These are phyloP conservation scores for Porites australiensis DNA, from an alignment of 64 coral and sea anemone genomes.

Conservation along the genomic window DNA sequence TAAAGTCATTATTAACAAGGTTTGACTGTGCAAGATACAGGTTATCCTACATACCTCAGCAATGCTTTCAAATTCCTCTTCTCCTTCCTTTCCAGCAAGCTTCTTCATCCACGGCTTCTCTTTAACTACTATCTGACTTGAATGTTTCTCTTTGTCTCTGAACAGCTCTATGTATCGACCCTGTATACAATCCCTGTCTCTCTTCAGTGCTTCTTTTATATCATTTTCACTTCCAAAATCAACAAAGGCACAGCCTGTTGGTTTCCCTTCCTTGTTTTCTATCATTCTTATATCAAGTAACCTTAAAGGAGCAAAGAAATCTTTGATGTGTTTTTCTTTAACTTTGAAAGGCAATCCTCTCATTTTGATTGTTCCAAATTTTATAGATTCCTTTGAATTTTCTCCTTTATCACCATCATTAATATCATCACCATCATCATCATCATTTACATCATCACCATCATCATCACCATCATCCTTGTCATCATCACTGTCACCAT, in stretches of 20 bases:
- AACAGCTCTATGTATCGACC: conserved; percentile 96
- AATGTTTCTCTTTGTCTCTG: conserved; percentile 58
- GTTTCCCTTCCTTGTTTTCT: conserved; percentile 63
- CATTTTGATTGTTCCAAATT: conserved; percentile 89
- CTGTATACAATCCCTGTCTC: conserved; percentile 90
- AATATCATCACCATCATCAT: neutral
- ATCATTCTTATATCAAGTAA: conserved; percentile 74
- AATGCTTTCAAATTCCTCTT: conserved; percentile 83
- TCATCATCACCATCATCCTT: conserved; percentile 19
- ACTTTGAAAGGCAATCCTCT: conserved; percentile 92
- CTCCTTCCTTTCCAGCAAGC: conserved; percentile 60
- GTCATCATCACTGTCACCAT: conserved; percentile 12
- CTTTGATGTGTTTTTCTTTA: conserved; percentile 81
- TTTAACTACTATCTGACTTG: neutral
- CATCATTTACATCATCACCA: conserved; percentile 16
- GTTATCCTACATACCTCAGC: conserved; percentile 71
- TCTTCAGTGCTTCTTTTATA: conserved; percentile 90
- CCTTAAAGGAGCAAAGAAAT: conserved; percentile 88
- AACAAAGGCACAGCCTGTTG: conserved; percentile 90
- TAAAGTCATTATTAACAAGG: no score
- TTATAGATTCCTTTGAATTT: conserved; percentile 1
- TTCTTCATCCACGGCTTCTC: conserved; percentile 92
- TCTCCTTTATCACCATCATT: neutral
- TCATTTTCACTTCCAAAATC: conserved; percentile 86
- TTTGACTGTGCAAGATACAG: no score